These are phyloP conservation scores for Drosophila neotestacea DNA, from an alignment of 2,888 invertebrate genomes.

Conservation along the genomic window DNA sequence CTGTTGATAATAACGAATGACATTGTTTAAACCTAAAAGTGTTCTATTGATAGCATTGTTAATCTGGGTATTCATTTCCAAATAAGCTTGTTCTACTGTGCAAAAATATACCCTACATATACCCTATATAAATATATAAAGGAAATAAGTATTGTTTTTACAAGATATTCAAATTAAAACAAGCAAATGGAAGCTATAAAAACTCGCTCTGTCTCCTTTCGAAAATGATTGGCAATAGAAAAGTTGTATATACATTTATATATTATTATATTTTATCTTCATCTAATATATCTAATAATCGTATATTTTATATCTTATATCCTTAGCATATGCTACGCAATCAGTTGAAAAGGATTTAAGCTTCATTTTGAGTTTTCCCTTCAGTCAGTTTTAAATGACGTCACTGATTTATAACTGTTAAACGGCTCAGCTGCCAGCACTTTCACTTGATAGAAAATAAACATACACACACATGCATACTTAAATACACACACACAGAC, in stretches of 20 bases:
- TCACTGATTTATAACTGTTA: slow-evolving; percentile 49
- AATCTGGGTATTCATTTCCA: too few species aligned
- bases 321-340: slow-evolving; percentile 12
- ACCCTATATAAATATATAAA: too few species aligned
- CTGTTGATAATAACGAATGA: background rate
- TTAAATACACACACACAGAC: slow-evolving; percentile 8
- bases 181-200: too few species aligned
- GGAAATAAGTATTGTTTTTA: too few species aligned
- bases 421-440: slow-evolving; percentile 50
- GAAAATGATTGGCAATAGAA: too few species aligned
- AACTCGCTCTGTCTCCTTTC: too few species aligned
- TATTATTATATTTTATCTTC: background rate
- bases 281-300: slow-evolving; percentile 3
- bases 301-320: background rate
- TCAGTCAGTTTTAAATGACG: slow-evolving; percentile 36
- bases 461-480: slow-evolving; percentile 10
- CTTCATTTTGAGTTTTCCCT: background rate
- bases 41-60: background rate
- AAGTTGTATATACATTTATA: background rate
- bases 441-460: slow-evolving; percentile 44
- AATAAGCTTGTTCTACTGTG: too few species aligned
- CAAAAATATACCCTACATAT: too few species aligned
- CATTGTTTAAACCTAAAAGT: background rate
- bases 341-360: slow-evolving; percentile 1
- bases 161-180: too few species aligned